Evolutionary conservation across 1,140 invertebrate genomes (phyloP), one percentile per base, ranked within the genome.

Genomic region (Zaprionus camerounensis): DNA sequence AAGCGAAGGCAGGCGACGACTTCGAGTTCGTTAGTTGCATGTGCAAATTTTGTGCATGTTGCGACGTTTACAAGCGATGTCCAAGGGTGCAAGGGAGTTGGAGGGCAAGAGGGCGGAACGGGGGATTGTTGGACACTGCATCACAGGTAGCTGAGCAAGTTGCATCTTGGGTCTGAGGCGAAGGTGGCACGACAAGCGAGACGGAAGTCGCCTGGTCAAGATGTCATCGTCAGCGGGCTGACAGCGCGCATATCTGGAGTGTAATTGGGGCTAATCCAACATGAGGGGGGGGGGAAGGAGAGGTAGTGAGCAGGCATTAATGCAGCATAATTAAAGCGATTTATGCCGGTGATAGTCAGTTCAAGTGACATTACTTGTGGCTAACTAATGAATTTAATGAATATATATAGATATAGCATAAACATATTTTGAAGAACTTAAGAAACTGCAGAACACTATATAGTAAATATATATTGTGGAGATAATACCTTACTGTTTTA

Each of bases 1-100:
- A 36, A 51, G 34, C 53, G 34, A 20, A n/a, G 31, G 51, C 22
- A 15, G 28, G 41, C 11, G 66, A 46, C 41, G 41, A 49, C 57
- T 66, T 65, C 73, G 9, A 63, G 66, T 81, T 82, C 68, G 83
- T 87, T 87, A 80, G 79, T 76, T 82, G 66, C 71, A 84, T 71
- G 80, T 86, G 85, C 78, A 87, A 88, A 88, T 80, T 78, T 77
- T 76, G 74, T 66, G 59, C 68, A 58, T 66, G 58, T 78, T 73
- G 83, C 73, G 46, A 17, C 57, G 38, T 41, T 72, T 67, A 61
- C 72, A 71, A 67, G 69, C 57, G 34, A 67, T 46, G 51, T 20
- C 28, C 28, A 56, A 49, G 9, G n/a, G 69, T 20, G 20, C 17
- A 41, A 12, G 64, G 56, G 41, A 51, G 34, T 24, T 12, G 7